Conservation (phyloP, 1,140 invertebrate genomes). For the Oryzaephilus surinamensis region DNA sequence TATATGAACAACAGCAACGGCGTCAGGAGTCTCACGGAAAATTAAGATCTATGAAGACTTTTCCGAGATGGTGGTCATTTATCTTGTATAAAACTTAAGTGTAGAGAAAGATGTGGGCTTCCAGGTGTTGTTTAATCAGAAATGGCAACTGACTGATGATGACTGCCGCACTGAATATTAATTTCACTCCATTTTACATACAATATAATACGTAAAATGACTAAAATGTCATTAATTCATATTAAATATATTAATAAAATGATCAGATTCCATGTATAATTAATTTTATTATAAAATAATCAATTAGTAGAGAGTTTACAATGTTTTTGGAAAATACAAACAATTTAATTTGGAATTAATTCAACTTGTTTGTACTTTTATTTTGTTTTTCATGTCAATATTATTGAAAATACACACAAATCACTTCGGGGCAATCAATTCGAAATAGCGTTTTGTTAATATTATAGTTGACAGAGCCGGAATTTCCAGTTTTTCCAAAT, state of each 20-base stretch:
- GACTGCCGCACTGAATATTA: not conserved
- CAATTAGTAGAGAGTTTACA: too few species aligned
- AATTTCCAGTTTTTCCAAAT: too few species aligned
- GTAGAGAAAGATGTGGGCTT: not conserved
- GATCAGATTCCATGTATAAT: too few species aligned
- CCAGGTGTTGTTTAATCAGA: not conserved
- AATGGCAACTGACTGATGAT: not conserved
- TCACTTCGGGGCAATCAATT: too few species aligned
- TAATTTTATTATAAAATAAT: too few species aligned
- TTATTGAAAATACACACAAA: conserved; percentile 3
- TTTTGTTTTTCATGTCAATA: conserved; percentile 2
- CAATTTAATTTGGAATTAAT: not conserved
- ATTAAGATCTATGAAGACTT: conserved; percentile 1
- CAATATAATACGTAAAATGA: not conserved
- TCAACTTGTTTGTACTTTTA: not conserved
- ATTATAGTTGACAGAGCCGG: too few species aligned
- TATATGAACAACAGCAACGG: not conserved
- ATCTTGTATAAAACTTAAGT: not conserved
- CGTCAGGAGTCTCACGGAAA: not conserved
- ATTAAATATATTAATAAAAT: too few species aligned
- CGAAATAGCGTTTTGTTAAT: too few species aligned
- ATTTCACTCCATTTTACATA: not conserved
- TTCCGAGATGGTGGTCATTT: not conserved
- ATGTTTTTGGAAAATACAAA: too few species aligned
- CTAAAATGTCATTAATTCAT: not conserved